Conservation (phyloP, 2,888 invertebrate species). For the Petrolisthes manimaculis region DNA sequence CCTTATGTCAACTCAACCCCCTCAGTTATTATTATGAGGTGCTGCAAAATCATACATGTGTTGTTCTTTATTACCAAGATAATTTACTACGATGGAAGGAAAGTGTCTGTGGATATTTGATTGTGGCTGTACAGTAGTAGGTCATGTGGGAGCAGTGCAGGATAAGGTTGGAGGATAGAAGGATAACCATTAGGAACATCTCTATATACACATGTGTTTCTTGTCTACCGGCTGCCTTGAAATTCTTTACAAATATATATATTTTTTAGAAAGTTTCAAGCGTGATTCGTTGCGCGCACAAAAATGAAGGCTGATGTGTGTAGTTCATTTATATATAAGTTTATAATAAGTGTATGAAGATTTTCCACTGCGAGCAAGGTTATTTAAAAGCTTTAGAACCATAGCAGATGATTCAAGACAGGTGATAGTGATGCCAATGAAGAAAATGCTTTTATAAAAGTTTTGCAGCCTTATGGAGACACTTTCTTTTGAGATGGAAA, state of each 20-base stretch:
- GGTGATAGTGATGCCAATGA: no score
- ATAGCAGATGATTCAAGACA: no score
- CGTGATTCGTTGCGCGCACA: not conserved
- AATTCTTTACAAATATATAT: conserved; percentile 20
- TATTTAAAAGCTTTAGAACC: no score
- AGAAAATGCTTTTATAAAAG: no score
- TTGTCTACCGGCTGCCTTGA: conserved; percentile 32
- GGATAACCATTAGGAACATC: not conserved
- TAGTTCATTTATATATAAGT: not conserved
- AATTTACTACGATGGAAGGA: no score
- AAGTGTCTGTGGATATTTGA: no score
- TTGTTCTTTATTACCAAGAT: no score
- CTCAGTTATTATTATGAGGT: no score
- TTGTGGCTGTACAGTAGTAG: not conserved
- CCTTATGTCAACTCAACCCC: no score
- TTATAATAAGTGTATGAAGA: not conserved
- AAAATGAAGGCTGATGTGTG: not conserved
- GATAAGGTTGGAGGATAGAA: not conserved
- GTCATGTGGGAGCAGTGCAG: not conserved
- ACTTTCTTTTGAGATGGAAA: no score
- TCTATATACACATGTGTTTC: conserved; percentile 34
- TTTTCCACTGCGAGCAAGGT: not conserved
- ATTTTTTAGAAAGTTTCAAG: conserved; percentile 13
- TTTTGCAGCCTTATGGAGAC: no score
- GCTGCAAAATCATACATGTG: no score